Evolutionary conservation across 1,140 invertebrate species (phyloP).

Genomic region (Bombus breviceps): DNA sequence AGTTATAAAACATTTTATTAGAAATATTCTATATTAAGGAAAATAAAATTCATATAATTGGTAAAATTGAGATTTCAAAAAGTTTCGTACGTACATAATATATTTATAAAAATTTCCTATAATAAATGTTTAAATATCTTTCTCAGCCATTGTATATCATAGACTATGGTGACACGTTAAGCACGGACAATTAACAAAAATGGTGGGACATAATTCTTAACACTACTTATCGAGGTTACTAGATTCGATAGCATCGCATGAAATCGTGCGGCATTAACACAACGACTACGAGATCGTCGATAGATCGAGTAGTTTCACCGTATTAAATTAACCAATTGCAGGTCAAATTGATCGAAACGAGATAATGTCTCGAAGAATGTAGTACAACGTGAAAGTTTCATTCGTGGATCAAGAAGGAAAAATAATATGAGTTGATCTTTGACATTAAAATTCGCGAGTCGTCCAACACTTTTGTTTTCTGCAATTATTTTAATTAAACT

Average conservation of each 20-base stretch:
- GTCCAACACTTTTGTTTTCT: not conserved
- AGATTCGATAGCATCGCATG: not conserved
- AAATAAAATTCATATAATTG: no score
- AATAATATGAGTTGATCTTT: not conserved
- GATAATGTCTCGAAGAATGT: constrained; percentile 76
- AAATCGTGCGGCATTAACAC: constrained; percentile 16
- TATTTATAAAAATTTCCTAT: not conserved
- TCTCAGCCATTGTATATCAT: not conserved
- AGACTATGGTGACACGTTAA: not conserved
- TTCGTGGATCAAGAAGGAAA: constrained; percentile 5
- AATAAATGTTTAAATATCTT: not conserved
- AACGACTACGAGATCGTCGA: constrained; percentile 34
- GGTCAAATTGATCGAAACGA: constrained; percentile 77
- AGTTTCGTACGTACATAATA: not conserved
- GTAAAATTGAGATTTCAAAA: no score
- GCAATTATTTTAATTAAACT: no score
- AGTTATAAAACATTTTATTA: no score
- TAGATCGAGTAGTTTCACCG: constrained; percentile 72
- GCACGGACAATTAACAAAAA: not conserved
- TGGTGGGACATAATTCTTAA: constrained; percentile 3
- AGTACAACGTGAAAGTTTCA: constrained; percentile 74
- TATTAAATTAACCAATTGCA: constrained; percentile 77
- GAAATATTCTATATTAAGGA: no score
- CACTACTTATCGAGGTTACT: constrained; percentile 13
- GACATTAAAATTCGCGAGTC: not conserved